Percentiles rank a stretch among this genome's conserved stretches.
phyloP scores from a whole-genome alignment of 2,113 vertebrate species.

The Pituophis catenifer region DNA sequence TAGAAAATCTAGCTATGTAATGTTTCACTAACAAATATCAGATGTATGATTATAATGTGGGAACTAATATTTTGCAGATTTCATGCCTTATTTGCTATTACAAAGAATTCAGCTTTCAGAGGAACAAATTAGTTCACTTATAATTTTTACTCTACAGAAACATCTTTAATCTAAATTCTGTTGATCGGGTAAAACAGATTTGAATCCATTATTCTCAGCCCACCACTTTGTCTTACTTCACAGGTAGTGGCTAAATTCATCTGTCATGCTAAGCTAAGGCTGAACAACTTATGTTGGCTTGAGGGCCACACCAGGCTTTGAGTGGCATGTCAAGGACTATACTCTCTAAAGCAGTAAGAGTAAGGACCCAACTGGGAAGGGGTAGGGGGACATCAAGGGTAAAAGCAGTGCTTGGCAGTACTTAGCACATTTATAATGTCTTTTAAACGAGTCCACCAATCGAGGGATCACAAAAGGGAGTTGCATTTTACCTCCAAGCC shows the following conservation, averaged over 20 bases:
- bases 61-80: not conserved
- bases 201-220: not conserved
- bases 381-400: not conserved
- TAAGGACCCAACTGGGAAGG: not conserved
- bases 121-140: not conserved
- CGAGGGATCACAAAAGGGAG: not conserved
- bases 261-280: not conserved
- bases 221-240: not conserved
- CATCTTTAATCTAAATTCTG: not conserved
- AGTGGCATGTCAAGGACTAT: not conserved
- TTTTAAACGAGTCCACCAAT: not conserved
- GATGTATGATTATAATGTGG: not conserved
- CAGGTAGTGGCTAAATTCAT: not conserved
- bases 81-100: not conserved
- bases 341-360: not conserved
- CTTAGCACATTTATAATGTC: not conserved
- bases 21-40: not conserved
- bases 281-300: not conserved
- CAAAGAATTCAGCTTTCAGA: not conserved
- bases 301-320: not conserved
- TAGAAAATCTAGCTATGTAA: not conserved
- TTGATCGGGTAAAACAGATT: not conserved
- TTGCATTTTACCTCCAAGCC: not conserved
- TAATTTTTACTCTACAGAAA: not conserved
- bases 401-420: not conserved